Evolutionary conservation across 1,140 invertebrate genomes (phyloP), one percentile per base, ranked within the genome.

Genomic region (Spodoptera frugiperda): DNA sequence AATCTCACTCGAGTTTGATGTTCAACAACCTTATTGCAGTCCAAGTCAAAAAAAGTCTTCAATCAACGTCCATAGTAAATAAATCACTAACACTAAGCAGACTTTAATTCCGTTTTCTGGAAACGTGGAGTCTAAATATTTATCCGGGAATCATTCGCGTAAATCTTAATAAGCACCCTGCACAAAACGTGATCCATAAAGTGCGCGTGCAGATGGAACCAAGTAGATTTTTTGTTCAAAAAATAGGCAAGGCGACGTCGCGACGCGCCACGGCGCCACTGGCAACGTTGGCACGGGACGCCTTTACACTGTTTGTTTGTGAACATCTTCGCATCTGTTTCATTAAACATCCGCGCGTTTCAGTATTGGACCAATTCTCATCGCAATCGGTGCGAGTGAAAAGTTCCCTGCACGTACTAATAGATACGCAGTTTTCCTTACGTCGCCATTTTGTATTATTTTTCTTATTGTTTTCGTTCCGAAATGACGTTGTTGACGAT

Each of bases 301-400:
- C 80, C 79, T 57, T 83, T 49, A 68, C 82, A 79, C 81, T 89
- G 87, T 92, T 91, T 92, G 89, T 92, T 91, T 93, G 87, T 85
- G 86, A 87, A 88, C 87, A 85, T 93, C 90, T 93, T 91, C 88
- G 79, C 87, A 89, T 91, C 89, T 89, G 91, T 91, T 93, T 90
- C 89, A 85, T 88, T 87, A 92, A 91, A 93, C 91, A 94, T 89
- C 90, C 89, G 86, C 76, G 59, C 84, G 85, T 81, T 87, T 92
- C 91, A 94, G 91, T 92, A 83, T 87, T 87, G 88, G 84, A 86
- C 85, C 84, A 87, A 91, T 87, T 87, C 89, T 87, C 86, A 82
- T 80, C 83, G 85, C 78, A 88, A 82, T 82, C 86, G 87, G 85
- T 82, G 80, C 86, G 87, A 89, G 82, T 86, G 82, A 73, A 80